Evolutionary conservation across 2,113 vertebrate species (phyloP).

Genomic region (Myrmophylax atrothorax): DNA sequence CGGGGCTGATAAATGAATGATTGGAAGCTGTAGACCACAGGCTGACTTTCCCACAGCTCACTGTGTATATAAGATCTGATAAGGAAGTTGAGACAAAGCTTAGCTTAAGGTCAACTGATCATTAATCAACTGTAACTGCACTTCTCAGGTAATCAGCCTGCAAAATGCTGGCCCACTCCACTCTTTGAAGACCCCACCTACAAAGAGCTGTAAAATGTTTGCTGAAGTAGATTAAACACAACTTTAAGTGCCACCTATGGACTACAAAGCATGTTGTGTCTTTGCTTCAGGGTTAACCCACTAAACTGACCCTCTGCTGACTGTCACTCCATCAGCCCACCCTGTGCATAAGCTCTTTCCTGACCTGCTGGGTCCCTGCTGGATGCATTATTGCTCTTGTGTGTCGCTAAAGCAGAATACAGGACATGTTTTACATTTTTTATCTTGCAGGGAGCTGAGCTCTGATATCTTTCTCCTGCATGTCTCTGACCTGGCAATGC

Average conservation of each 20-base stretch:
- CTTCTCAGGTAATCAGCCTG: conserved; percentile 63
- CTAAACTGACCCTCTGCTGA: neutral
- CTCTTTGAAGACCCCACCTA: conserved; percentile 62
- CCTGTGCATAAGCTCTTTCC: neutral
- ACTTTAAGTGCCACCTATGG: conserved; percentile 32
- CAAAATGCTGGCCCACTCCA: conserved; percentile 35
- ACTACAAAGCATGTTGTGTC: conserved; percentile 45
- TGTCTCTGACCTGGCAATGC: neutral
- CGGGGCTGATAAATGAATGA: conserved; percentile 55
- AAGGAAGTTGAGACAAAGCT: conserved; percentile 61
- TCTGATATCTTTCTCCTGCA: neutral
- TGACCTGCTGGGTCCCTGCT: neutral
- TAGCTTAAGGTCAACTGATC: conserved; percentile 63
- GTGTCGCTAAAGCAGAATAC: neutral
- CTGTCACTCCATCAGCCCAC: neutral
- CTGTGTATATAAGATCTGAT: conserved; percentile 69
- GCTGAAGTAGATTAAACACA: conserved; percentile 57
- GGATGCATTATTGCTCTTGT: neutral
- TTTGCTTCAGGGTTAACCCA: conserved; percentile 21
- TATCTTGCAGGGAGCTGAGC: neutral
- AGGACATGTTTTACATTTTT: neutral
- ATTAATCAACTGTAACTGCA: conserved; percentile 62
- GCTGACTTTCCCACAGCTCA: conserved; percentile 65
- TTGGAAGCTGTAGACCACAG: conserved; percentile 36
- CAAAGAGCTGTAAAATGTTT: conserved; percentile 62